Percentiles rank a stretch among this genome's conserved stretches.
phyloP scores from a whole-genome alignment of 64 coral and sea anemone genomes.

The Catalaphyllia jardinei region DNA sequence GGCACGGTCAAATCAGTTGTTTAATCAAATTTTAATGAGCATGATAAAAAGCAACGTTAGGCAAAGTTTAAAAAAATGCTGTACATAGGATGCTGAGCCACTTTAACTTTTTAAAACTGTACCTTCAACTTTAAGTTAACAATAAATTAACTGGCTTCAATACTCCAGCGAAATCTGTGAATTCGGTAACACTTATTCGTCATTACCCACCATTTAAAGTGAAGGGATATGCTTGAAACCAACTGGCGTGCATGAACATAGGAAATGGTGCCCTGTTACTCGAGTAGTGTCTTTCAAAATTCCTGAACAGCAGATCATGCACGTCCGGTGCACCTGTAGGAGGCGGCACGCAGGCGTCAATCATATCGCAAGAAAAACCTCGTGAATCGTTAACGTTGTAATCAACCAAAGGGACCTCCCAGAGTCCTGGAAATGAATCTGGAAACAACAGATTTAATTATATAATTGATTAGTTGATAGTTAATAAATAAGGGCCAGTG shows the following conservation, averaged over 20 bases:
- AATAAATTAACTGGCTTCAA: too few species aligned
- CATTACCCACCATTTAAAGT: slow-evolving; percentile 63
- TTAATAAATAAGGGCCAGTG: not conserved
- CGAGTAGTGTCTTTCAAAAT: slow-evolving; percentile 83
- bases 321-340: slow-evolving; percentile 45
- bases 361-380: slow-evolving; percentile 68
- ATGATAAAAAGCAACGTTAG: too few species aligned
- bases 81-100: too few species aligned
- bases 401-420: slow-evolving; percentile 97
- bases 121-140: too few species aligned
- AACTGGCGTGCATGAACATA: slow-evolving; percentile 86
- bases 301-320: slow-evolving; percentile 55
- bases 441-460: not conserved
- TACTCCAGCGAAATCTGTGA: too few species aligned
- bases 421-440: slow-evolving; percentile 91
- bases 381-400: slow-evolving; percentile 45
- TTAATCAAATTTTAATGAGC: too few species aligned
- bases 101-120: too few species aligned
- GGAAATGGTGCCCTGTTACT: slow-evolving; percentile 88
- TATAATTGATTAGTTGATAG: too few species aligned
- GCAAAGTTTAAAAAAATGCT: too few species aligned
- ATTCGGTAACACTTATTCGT: too few species aligned
- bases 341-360: slow-evolving; percentile 47
- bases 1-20: too few species aligned
- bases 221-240: slow-evolving; percentile 44